A percentile compares a stretch with the other conserved stretches of the same genome.
Conservation (phyloP, 1,140 invertebrate genomes). For the Asbolus verrucosus region DNA sequence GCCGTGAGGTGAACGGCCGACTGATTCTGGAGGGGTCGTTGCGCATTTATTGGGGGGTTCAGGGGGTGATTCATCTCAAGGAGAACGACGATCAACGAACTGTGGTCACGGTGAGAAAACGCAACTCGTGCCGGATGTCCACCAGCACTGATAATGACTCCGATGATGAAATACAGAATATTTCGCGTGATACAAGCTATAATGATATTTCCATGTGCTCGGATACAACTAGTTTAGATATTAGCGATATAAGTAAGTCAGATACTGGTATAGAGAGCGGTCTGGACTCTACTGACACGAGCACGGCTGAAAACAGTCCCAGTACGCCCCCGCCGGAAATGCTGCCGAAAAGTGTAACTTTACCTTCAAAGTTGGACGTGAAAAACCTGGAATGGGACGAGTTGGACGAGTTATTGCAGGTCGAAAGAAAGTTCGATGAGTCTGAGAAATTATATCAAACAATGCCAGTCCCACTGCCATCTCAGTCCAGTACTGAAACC, state of each 20-base stretch:
- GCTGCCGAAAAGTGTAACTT: constrained; percentile 70
- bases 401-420: constrained; percentile 76
- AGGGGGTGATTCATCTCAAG: constrained; percentile 86
- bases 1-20: constrained; percentile 82
- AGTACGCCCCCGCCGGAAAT: constrained; percentile 50
- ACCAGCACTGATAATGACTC: constrained; percentile 61
- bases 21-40: constrained; percentile 83
- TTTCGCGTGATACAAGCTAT: constrained; percentile 62
- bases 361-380: constrained; percentile 77
- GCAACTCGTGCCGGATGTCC: constrained; percentile 73
- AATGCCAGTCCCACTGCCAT: constrained; percentile 76
- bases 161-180: constrained; percentile 62
- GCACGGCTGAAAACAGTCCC: constrained; percentile 51
- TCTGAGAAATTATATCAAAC: constrained; percentile 78
- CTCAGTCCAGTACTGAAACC: constrained; percentile 67
- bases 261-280: constrained; percentile 59
- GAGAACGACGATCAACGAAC: constrained; percentile 88
- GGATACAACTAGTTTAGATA: constrained; percentile 50
- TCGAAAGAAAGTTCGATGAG: constrained; percentile 75
- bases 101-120: constrained; percentile 76
- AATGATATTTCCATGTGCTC: constrained; percentile 61
- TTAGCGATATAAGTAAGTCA: constrained; percentile 51
- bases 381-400: constrained; percentile 78
- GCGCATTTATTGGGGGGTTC: constrained; percentile 87
- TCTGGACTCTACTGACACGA: constrained; percentile 55